These are phyloP conservation scores for Anarhynchus alexandrinus DNA, from an alignment of 2,113 vertebrate species.

Conservation along the genomic window DNA sequence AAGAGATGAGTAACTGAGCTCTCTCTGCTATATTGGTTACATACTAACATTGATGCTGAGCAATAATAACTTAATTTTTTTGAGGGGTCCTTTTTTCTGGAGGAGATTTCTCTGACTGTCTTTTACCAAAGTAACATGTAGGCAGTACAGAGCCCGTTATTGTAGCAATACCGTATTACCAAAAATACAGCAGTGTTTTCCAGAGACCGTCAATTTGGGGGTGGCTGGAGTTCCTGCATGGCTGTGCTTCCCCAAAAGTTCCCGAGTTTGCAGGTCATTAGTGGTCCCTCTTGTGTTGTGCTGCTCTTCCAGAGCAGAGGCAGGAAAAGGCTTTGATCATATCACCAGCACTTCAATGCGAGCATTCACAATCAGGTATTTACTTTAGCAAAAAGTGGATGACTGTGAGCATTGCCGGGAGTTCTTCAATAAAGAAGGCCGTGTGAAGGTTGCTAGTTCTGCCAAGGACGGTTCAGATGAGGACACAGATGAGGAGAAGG, in stretches of 20 bases:
- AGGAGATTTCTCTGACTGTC: neutral
- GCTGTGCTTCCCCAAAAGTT: neutral
- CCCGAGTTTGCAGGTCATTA: neutral
- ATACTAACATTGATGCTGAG: neutral
- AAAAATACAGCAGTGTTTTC: neutral
- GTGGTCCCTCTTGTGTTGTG: neutral
- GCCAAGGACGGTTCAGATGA: slow-evolving; percentile 78
- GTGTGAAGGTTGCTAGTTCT: slow-evolving; percentile 72
- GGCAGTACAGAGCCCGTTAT: neutral
- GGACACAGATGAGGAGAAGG: slow-evolving; percentile 93
- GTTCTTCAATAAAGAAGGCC: slow-evolving; percentile 85
- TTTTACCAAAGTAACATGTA: neutral
- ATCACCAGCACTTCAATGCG: neutral
- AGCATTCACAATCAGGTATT: neutral
- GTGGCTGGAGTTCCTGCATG: neutral
- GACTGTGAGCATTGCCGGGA: slow-evolving; percentile 86
- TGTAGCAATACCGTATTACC: neutral
- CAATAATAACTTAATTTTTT: neutral
- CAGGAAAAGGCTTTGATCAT: neutral
- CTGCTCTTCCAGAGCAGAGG: slow-evolving; percentile 10
- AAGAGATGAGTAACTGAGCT: neutral
- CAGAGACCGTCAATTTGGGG: neutral
- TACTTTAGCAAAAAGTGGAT: slow-evolving; percentile 84
- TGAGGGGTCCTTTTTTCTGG: neutral
- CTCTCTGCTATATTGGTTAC: neutral